Evolutionary conservation across 2,888 invertebrate species (phyloP).

Genomic region (Nasonia oneida): DNA sequence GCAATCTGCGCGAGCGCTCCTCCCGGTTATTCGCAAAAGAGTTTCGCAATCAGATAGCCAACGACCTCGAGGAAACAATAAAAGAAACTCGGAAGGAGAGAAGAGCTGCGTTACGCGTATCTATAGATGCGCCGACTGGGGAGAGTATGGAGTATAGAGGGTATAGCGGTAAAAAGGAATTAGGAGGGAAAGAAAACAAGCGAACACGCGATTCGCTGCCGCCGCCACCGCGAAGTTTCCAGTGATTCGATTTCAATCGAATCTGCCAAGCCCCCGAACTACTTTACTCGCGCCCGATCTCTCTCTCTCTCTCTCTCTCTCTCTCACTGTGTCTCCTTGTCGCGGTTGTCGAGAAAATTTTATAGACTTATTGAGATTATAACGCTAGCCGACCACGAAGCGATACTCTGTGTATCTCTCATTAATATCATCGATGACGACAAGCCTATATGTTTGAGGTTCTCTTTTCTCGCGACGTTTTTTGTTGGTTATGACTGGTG

Average conservation of each 20-base stretch:
- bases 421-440: background rate
- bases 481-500: too few species aligned
- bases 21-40: conserved; percentile 47
- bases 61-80: conserved; percentile 41
- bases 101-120: background rate
- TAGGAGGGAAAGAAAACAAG: conserved; percentile 49
- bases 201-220: conserved; percentile 26
- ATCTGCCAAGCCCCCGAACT: conserved; percentile 37
- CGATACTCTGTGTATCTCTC: background rate
- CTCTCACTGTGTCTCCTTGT: conserved; percentile 8
- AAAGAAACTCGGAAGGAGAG: conserved; percentile 1
- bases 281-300: background rate
- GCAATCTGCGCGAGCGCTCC: conserved; percentile 51
- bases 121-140: background rate
- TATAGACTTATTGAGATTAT: background rate
- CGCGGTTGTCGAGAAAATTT: background rate
- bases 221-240: background rate
- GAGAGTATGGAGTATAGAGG: background rate
- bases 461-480: too few species aligned
- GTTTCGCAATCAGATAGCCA: conserved; percentile 52
- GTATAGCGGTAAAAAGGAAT: conserved; percentile 35
- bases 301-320: background rate
- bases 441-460: background rate
- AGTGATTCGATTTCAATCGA: conserved; percentile 53
- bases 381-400: background rate